phyloP scores from a whole-genome alignment of 2,888 invertebrate species.

The Macropis europaea region DNA sequence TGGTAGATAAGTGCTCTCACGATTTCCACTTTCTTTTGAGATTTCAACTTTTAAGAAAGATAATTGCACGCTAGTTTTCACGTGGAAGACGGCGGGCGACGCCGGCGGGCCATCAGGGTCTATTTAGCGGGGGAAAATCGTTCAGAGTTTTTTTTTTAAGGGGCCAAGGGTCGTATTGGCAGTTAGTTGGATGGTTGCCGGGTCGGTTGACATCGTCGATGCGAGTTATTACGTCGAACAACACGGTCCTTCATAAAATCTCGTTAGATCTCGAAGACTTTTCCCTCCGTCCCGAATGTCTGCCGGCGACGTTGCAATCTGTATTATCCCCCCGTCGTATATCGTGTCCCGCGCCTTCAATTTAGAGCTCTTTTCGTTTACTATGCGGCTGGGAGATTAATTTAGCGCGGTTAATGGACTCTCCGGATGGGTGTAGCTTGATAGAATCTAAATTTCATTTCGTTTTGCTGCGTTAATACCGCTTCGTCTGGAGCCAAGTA shows the following conservation, averaged over 20 bases:
- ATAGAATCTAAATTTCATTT: background rate
- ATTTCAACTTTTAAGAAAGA: too few species aligned
- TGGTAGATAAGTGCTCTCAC: background rate
- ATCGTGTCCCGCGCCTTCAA: constrained; percentile 1
- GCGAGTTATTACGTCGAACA: constrained; percentile 57
- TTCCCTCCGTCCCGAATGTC: constrained; percentile 4
- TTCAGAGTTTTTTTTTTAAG: constrained; percentile 35
- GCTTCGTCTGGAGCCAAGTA: too few species aligned
- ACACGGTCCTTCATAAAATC: constrained; percentile 35
- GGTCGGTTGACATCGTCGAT: constrained; percentile 23
- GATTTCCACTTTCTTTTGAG: too few species aligned
- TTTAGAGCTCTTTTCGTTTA: constrained; percentile 10
- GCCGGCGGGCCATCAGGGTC: background rate
- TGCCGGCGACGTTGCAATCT: constrained; percentile 44
- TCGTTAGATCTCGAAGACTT: constrained; percentile 29
- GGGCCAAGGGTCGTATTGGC: constrained; percentile 35
- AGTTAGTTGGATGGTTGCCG: constrained; percentile 51
- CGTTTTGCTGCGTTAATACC: constrained; percentile 2
- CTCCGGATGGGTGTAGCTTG: background rate
- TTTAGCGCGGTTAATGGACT: constrained; percentile 18
- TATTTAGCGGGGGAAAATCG: constrained; percentile 17
- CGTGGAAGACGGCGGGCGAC: too few species aligned
- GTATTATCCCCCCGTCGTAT: constrained; percentile 8
- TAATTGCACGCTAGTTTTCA: too few species aligned
- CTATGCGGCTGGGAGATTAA: background rate